Evolutionary conservation across 2,888 invertebrate species (phyloP), one percentile per base, ranked within the genome.

Genomic region (Chymomyza fuscimana): DNA sequence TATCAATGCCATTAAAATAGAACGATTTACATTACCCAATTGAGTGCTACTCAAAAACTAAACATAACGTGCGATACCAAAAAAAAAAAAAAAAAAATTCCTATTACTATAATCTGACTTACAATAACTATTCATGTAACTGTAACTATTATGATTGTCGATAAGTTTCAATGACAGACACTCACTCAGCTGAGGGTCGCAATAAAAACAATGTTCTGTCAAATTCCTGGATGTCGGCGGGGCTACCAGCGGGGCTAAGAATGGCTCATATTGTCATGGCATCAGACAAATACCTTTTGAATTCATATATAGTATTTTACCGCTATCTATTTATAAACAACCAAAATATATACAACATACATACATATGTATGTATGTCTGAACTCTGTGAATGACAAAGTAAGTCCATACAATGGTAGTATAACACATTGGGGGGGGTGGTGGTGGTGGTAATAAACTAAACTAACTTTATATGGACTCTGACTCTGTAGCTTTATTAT

Each of bases 401-500:
- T 69, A 36, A 63, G 65, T 51, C 51, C 10, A 4, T 46, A 32
- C 32, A 7, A 32, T 6, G 32, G 32, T 5, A 32, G 7, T 7
- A 7, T 32, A 46, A 12, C 10, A 46, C 12, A 12, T 10, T 46
- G 10, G 40, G 0, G 40, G 40, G 12, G 12, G 40, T 0, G 12
- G 10, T 12, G 32, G 22, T 32, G 32, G 32, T 32, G 32, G 32
- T 5, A 32, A 5, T 32, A 9, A 32, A 32, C 32, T 32, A 32
- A 32, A 5, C 9, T 5, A 5, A 32, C 7, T 32, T 7, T 7
- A 32, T 32, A 32, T 46, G 40, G 40, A 46, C 40, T 46, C 3
- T 46, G 40, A 46, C 40, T 10, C 40, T 10, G 9, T 32, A 4
- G 40, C 6, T 82, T 82, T 82, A 82, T 82, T 85, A 85, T 85